Conservation (phyloP, 2,113 vertebrate species). For the Eupsittula cactorum region DNA sequence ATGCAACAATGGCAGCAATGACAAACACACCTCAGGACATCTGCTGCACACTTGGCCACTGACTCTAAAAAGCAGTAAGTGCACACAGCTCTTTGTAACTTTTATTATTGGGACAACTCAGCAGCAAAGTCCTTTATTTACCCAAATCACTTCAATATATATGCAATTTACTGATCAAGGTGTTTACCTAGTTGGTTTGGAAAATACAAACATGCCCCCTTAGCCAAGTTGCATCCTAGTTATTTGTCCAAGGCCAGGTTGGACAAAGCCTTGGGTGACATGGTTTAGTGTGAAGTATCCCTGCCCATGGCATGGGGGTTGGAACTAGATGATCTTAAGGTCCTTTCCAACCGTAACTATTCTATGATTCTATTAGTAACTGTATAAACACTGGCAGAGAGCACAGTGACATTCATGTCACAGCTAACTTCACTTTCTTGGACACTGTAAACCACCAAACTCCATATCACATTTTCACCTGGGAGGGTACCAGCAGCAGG, state of each 20-base stretch:
- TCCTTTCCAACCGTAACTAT: no score
- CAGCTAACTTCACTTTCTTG: neutral
- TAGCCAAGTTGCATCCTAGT: neutral
- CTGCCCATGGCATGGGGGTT: no score
- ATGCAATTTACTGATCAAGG: neutral
- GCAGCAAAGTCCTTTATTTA: neutral
- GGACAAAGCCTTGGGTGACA: no score
- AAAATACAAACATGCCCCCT: neutral
- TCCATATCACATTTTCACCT: rapidly evolving
- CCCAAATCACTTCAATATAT: neutral
- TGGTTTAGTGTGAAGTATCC: no score
- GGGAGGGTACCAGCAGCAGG: neutral
- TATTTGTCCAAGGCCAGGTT: no score
- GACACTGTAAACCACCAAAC: neutral
- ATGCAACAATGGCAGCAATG: neutral
- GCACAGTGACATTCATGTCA: rapidly evolving
- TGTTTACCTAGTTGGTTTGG: neutral
- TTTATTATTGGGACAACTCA: rapidly evolving
- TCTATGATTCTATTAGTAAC: no score
- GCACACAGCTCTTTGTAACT: neutral
- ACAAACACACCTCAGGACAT: neutral
- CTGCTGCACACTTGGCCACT: neutral
- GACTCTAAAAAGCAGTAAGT: neutral
- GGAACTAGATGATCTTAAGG: no score
- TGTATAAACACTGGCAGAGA: neutral